Base-by-base conservation (phyloP, 2,797 vertebrate genomes). In the Tenualosa ilisha region DNA sequence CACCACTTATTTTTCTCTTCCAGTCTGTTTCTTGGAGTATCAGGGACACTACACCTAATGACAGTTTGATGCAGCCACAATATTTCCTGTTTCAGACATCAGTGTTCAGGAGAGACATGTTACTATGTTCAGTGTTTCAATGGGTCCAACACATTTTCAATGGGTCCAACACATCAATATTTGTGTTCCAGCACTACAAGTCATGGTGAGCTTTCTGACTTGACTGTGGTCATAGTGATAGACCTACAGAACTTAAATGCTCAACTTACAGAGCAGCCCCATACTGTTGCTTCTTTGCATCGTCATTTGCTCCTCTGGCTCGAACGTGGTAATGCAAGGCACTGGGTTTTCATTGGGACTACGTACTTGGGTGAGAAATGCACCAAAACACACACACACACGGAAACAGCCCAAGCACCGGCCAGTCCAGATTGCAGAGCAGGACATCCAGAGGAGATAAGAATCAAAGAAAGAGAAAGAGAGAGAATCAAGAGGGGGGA, bases 191-290 rank as follows among this genome's bases (percentile, higher is more conserved):
- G 53, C 17, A 54, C 15, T 20, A 51, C 50, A 11, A 54, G 59
- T 63, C 50, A n/a, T 63, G n/a, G 61, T 12, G 26, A 68, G 11
- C 24, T 37, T 9, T 68, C 26, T 12, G 31, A 31, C 11, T 31
- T 63, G 22, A 17, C 31, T 37, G 37, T 40, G 37, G 37, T 20
- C 15, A 40, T 15, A 40, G 26, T 37, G 26, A 43, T 6, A 40
- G 40, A 46, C 72, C 40, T 63, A 79, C 15, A 79, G 72, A 79
- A 79, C 17, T 46, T n/a, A 22, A 37, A 79, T 56, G 83, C 85
- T 82, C 43, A 85, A 97, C 97, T 97, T 97, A 97, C 96, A 96
- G 90, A 97, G 97, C 96, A 96, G 96, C 96, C 97, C 97, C 96
- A 96, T 92, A 96, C 98, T 99, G 96, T 96, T 95, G 94, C 97